phyloP scores from a whole-genome alignment of 2,113 vertebrate species.

The Sphyrna mokarran region DNA sequence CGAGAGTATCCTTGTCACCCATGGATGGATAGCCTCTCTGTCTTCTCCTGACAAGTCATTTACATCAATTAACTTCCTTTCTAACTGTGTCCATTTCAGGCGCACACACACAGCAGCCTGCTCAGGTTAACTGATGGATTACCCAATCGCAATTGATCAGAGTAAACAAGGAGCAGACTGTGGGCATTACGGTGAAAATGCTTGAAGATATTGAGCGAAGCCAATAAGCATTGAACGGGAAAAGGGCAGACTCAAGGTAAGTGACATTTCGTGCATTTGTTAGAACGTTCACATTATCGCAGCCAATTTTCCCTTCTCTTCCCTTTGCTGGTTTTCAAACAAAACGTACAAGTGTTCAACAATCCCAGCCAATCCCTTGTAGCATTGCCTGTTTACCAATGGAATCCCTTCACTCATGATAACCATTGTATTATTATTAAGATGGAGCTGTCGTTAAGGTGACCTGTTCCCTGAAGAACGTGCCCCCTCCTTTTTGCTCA shows the following conservation, averaged over 20 bases:
- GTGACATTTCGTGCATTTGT: no score
- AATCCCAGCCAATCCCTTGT: background rate
- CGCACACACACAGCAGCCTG: slow-evolving; percentile 26
- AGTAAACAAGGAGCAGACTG: slow-evolving; percentile 31
- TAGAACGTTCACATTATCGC: background rate
- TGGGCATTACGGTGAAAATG: slow-evolving; percentile 37
- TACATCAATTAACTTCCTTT: slow-evolving; percentile 44
- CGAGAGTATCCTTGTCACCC: slow-evolving; percentile 11
- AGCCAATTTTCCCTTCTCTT: background rate
- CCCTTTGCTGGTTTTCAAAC: background rate
- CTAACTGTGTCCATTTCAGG: slow-evolving; percentile 39
- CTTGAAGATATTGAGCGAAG: slow-evolving; percentile 16
- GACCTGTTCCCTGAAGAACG: background rate
- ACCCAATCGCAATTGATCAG: slow-evolving; percentile 34
- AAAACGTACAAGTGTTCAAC: background rate
- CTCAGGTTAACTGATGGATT: slow-evolving; percentile 30
- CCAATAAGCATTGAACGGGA: background rate
- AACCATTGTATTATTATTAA: background rate
- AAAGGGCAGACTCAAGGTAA: background rate
- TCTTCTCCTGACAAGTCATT: slow-evolving; percentile 41
- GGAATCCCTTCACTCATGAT: background rate
- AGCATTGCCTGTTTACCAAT: background rate
- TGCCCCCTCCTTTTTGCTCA: background rate
- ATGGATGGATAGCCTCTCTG: slow-evolving; percentile 37
- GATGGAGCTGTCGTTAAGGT: background rate